A percentile compares a stretch with the other conserved stretches of the same genome.
phyloP scores from a whole-genome alignment of 2,797 vertebrate species.

The Trematomus bernacchii region DNA sequence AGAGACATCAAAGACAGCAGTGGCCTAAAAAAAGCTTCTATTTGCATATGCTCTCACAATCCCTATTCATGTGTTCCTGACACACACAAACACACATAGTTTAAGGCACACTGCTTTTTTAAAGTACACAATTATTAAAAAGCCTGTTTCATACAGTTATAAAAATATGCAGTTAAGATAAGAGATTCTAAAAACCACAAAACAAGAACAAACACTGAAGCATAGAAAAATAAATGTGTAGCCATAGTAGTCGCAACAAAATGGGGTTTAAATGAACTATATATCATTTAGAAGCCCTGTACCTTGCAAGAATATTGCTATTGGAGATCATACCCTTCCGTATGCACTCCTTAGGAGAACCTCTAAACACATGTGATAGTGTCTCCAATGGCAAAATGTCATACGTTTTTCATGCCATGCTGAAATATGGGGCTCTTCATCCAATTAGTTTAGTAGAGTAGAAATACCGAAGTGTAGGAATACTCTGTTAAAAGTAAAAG shows the following conservation, averaged over 20 bases:
- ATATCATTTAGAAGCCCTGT: not conserved
- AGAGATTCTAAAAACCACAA: not conserved
- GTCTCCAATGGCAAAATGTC: too few relatives aligned
- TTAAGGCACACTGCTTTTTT: not conserved
- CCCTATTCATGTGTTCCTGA: slow-evolving; percentile 16
- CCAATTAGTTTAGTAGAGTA: too few relatives aligned
- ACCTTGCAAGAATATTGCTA: not conserved
- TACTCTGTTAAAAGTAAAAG: too few relatives aligned
- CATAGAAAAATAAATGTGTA: not conserved
- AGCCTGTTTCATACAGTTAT: too few relatives aligned
- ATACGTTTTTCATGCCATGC: too few relatives aligned
- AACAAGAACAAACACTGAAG: not conserved
- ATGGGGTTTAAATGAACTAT: not conserved
- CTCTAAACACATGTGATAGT: not conserved
- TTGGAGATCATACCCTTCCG: not conserved
- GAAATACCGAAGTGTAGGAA: too few relatives aligned
- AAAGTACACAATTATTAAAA: not conserved
- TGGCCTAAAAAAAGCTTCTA: slow-evolving; percentile 49
- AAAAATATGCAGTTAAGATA: not conserved
- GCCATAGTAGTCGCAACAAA: not conserved
- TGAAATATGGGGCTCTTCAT: too few relatives aligned
- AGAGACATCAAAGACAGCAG: slow-evolving; percentile 62
- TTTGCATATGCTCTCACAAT: slow-evolving; percentile 47
- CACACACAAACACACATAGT: not conserved
- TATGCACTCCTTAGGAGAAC: not conserved